Evolutionary conservation across 2,113 vertebrate genomes (phyloP).

Genomic region (Lophotis ruficrista): DNA sequence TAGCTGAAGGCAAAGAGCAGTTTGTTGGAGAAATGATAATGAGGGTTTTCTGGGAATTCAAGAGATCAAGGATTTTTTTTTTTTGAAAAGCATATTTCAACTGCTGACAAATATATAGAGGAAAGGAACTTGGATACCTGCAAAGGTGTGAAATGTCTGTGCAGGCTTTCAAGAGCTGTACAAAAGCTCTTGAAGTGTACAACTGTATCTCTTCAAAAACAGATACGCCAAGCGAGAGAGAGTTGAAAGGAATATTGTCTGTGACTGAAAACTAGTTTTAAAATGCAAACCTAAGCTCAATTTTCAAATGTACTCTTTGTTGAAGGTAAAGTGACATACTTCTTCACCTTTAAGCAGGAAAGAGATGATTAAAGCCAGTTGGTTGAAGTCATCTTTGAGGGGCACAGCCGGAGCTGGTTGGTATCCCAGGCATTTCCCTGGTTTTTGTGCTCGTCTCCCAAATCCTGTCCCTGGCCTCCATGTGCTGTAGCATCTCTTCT

Average conservation of each 20-base stretch:
- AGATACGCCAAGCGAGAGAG: accelerated
- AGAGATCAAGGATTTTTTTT: background rate
- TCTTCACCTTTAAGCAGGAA: background rate
- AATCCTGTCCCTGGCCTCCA: background rate
- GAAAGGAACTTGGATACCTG: background rate
- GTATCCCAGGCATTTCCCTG: background rate
- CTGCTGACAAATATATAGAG: background rate
- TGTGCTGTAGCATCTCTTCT: background rate
- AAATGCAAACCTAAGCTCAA: background rate
- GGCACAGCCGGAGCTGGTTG: background rate
- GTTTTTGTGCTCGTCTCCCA: background rate
- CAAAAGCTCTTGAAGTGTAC: background rate
- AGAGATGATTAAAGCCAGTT: background rate
- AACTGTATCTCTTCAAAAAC: background rate
- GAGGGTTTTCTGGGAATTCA: background rate
- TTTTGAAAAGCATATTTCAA: background rate
- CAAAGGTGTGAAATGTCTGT: background rate
- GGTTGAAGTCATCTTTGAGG: background rate
- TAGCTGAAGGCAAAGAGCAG: background rate
- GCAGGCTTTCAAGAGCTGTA: background rate
- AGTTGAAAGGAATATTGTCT: background rate
- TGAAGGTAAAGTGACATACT: background rate
- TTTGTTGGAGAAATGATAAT: background rate
- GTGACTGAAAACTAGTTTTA: background rate
- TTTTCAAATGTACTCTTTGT: background rate